A percentile compares a stretch with the other conserved stretches of the same genome.
Conservation (phyloP, 2,113 vertebrate species). For the Periophthalmus modestus region DNA sequence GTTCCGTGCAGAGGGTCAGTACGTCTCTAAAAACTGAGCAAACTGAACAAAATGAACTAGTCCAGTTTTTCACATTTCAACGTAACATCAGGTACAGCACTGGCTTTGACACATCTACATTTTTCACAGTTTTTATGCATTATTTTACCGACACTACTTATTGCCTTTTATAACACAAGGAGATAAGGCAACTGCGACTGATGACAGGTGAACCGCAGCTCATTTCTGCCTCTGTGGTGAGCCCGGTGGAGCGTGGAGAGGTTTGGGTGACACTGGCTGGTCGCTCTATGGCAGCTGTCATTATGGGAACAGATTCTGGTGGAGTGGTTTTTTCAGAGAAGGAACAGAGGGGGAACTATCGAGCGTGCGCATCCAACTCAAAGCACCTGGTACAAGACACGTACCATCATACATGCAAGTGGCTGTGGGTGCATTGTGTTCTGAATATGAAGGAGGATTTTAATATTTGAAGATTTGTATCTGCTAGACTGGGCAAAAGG, state of each 20-base stretch:
- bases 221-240: background rate
- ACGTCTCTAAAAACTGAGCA: no score
- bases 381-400: background rate
- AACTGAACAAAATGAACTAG: no score
- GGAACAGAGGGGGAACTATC: background rate
- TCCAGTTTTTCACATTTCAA: no score
- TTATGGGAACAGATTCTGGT: background rate
- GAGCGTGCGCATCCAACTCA: background rate
- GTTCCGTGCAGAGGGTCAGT: no score
- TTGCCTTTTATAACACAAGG: no score
- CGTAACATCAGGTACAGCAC: no score
- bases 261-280: background rate
- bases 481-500: background rate
- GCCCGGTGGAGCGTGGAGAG: background rate
- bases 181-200: background rate
- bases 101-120: no score
- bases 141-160: no score
- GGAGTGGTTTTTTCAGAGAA: background rate
- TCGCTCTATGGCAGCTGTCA: background rate
- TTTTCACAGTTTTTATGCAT: no score
- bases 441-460: background rate
- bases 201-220: background rate
- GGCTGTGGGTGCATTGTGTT: background rate
- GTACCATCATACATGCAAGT: background rate
- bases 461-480: background rate